phyloP scores from a whole-genome alignment of 1,140 invertebrate species.

The Aphelinus atriplicis region DNA sequence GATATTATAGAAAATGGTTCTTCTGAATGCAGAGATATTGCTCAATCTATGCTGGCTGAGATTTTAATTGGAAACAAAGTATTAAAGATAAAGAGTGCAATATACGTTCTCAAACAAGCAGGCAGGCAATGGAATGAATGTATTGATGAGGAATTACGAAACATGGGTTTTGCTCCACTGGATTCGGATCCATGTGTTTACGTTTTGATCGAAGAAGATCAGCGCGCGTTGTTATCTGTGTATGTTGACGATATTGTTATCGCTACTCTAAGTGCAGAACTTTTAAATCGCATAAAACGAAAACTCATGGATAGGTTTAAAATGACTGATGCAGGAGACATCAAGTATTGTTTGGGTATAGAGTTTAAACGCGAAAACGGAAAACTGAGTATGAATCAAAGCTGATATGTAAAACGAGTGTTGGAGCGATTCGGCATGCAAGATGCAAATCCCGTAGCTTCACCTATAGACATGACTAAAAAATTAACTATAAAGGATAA shows the following conservation, averaged over 20 bases:
- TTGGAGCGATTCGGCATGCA: slow-evolving; percentile 42
- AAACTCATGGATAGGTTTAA: slow-evolving; percentile 14
- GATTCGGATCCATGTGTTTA: neutral
- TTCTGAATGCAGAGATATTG: too few relatives aligned
- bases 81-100: neutral
- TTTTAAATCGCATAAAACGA: neutral
- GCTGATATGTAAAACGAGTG: slow-evolving; percentile 29
- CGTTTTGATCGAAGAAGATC: neutral
- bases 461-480: slow-evolving; percentile 35
- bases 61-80: neutral
- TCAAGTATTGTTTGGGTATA: slow-evolving; percentile 33
- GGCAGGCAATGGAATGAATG: neutral
- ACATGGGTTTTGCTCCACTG: too few relatives aligned
- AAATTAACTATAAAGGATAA: slow-evolving; percentile 14
- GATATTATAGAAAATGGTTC: neutral
- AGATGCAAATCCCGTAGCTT: slow-evolving; percentile 46
- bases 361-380: slow-evolving; percentile 11
- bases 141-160: too few relatives aligned
- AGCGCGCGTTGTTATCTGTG: too few relatives aligned
- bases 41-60: neutral
- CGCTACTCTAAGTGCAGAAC: neutral
- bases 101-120: slow-evolving; percentile 6
- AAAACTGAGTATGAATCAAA: slow-evolving; percentile 26
- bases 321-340: slow-evolving; percentile 24
- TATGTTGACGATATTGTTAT: neutral